These are phyloP conservation scores for Entomobrya multifasciata DNA, from an alignment of 2,888 invertebrate genomes.

Conservation along the genomic window DNA sequence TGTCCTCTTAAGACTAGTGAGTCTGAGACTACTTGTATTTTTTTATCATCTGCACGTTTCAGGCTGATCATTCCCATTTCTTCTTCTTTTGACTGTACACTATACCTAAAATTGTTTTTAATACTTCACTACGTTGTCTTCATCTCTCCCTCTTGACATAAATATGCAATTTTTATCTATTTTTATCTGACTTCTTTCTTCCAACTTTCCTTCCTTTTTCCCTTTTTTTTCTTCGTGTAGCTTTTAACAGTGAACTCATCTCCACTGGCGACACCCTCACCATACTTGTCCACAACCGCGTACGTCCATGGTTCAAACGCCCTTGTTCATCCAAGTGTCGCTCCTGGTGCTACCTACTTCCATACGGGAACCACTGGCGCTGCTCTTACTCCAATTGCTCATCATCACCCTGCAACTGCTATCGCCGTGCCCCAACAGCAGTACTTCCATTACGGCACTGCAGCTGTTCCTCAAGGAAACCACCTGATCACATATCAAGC, in stretches of 20 bases:
- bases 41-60: constrained; percentile 11
- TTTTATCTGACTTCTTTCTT: constrained; percentile 48
- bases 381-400: constrained; percentile 64
- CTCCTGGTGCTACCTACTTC: constrained; percentile 40
- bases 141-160: not conserved
- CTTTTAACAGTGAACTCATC: constrained; percentile 2
- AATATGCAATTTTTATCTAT: not conserved
- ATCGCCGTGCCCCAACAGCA: constrained; percentile 72
- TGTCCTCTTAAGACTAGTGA: not conserved
- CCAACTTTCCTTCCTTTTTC: constrained; percentile 49
- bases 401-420: constrained; percentile 36
- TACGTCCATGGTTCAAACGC: constrained; percentile 71
- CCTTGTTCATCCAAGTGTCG: constrained; percentile 69
- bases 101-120: constrained; percentile 24
- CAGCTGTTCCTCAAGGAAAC: constrained; percentile 48
- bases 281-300: constrained; percentile 52
- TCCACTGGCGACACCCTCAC: constrained; percentile 49
- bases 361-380: constrained; percentile 35
- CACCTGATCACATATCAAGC: constrained; percentile 58
- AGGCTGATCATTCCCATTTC: not conserved
- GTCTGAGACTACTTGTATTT: too few species aligned
- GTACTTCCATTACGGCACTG: constrained; percentile 69
- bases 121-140: not conserved
- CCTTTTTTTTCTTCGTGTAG: constrained; percentile 34
- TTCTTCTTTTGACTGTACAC: constrained; percentile 19